Percentiles rank a stretch among this genome's conserved stretches.
Conservation (phyloP, 2,888 invertebrate genomes). For the Punctoribates punctum region DNA sequence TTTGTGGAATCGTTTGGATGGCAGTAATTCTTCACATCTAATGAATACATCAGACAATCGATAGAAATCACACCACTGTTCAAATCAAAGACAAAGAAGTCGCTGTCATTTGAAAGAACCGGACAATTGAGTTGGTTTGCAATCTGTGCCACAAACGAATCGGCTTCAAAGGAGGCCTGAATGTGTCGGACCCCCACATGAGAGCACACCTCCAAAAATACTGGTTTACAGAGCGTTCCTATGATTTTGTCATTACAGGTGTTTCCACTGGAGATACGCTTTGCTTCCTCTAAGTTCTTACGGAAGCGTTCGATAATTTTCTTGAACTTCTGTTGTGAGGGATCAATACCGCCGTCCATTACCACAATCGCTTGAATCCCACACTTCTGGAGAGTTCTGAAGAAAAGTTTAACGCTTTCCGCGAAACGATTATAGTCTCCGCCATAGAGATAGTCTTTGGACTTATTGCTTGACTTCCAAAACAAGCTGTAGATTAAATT, state of each 20-base stretch:
- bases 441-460: constrained; percentile 45
- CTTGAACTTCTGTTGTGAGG: constrained; percentile 65
- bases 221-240: constrained; percentile 69
- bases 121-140: constrained; percentile 75
- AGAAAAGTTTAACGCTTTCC: constrained; percentile 41
- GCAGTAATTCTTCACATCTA: constrained; percentile 19
- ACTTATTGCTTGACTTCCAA: constrained; percentile 34
- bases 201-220: constrained; percentile 67
- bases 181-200: constrained; percentile 63
- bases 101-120: constrained; percentile 86
- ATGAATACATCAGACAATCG: constrained; percentile 49
- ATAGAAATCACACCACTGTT: constrained; percentile 69
- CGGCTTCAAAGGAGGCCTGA: constrained; percentile 82
- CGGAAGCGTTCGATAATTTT: constrained; percentile 57
- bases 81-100: constrained; percentile 84
- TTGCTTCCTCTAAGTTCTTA: constrained; percentile 47
- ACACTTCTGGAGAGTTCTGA: constrained; percentile 44
- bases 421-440: constrained; percentile 47
- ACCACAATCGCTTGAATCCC: constrained; percentile 69
- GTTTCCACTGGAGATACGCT: constrained; percentile 54
- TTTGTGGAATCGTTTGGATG: constrained; percentile 30
- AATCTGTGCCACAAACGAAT: constrained; percentile 77
- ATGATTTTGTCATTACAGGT: constrained; percentile 57
- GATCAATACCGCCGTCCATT: constrained; percentile 64
- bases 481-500: constrained; percentile 46